Base-by-base conservation (phyloP, 1,140 invertebrate genomes). In the Radopholus similis region DNA sequence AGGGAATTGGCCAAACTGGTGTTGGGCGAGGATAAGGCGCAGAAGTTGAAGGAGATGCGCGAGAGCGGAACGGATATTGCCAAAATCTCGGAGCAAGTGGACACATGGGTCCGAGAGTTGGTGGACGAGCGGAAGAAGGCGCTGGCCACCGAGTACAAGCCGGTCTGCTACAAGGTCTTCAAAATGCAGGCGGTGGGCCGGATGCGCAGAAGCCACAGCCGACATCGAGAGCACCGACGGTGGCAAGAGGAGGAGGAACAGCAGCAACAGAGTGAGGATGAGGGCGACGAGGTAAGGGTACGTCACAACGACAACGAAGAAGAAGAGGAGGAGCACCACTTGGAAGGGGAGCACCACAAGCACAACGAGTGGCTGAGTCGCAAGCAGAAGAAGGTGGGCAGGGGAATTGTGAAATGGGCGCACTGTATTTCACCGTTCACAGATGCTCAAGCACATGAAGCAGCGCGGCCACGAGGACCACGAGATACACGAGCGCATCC, bases 61-160 rank as follows among this genome's bases (percentile, higher is more conserved):
- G 74, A 77, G 66, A 26, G 32, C 18, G 74, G 74, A 3, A 56
- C 70, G 28, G 55, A 51, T 35, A 21, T 40, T 2, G 57, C 37
- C 6, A 64, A 75, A 44, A 18, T 76, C 13, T n/a, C 26, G 34
- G 60, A 40, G 2, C 73, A 77, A 40, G 54, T 77, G 13, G 47
- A 76, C 9, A 57, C 68, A 40, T 70, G 65, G 34, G 28, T 76
- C 9, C 32, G 26, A 8, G 66, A 56, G 13, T 11, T 76, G 26
- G 26, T n/a, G 9, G 74, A 76, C 40, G 74, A 75, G 32, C 18
- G 64, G n/a, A 76, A 76, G 44, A 76, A 77, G 26, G 53, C 42
- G 34, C 59, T 59, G 8, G 71, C 60, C 11, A 38, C 34, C 34
- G 42, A 58, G 37, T 76, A 70, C 35, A 55, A 49, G 38, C 6